Evolutionary conservation across 1,140 invertebrate species (phyloP), one percentile per base, ranked within the genome.

Genomic region (Micrasema longulum): DNA sequence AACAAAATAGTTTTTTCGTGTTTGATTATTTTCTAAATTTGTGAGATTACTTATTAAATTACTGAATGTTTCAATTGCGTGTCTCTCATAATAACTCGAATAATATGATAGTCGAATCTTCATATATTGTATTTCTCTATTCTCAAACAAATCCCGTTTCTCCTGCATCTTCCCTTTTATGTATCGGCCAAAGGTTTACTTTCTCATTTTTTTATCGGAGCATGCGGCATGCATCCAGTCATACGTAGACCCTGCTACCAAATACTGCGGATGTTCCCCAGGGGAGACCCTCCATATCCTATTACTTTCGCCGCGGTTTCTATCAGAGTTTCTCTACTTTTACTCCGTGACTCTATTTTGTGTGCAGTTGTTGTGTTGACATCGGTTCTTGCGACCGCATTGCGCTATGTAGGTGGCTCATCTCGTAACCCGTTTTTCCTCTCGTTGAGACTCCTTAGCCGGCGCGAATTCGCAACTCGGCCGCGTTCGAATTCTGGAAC

Each of bases 401-500:
- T 43, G 36, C 57, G 57, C 38, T 45, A 63, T 63, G 57, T 63
- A 63, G 57, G 57, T 63, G 57, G 57, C 20, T 63, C 23, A 23
- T 20, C 57, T 18, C 18, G 36, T 63, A 63, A 63, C 57, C 57
- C 57, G 57, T 63, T 63, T 63, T 63, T 63, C 57, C 57, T 63
- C 57, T 63, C 57, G 57, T 63, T 63, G 57, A 63, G 14, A n/a
- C 6, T 2, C 20, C 22, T 23, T 52, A 38, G 55, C 55, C 55
- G n/a, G 55, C 55, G 57, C n/a, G 16, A 23, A 63, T 63, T 63
- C 57, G 57, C 57, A 23, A 22, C 41, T 14, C 38, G 57, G 57
- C 57, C 57, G 57, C 57, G 36, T 63, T 43, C 22, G 57, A 63
- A 63, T 63, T 45, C 22, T 43, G 57, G n/a, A 63, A 45, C 57